phyloP scores from a whole-genome alignment of 2,113 vertebrate species.

The Rafetus swinhoei region DNA sequence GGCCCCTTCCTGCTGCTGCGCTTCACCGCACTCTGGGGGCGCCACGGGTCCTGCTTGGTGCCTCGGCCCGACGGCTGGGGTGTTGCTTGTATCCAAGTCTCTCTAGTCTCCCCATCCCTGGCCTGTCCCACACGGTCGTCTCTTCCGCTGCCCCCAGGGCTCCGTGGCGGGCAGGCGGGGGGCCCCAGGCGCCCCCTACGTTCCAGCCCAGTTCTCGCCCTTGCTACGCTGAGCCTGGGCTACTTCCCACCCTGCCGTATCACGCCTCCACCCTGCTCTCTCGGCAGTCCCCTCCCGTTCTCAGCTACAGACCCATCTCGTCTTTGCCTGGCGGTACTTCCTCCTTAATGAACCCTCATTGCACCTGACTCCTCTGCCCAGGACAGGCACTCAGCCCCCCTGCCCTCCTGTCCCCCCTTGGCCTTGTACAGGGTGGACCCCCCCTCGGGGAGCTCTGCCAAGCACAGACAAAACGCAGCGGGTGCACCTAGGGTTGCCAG shows the following conservation, averaged over 20 bases:
- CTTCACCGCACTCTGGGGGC: no score
- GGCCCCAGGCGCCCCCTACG: neutral
- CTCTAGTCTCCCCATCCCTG: neutral
- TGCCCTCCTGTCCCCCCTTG: neutral
- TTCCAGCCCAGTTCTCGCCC: no score
- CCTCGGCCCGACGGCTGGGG: neutral
- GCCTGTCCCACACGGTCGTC: no score
- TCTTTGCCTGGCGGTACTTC: neutral
- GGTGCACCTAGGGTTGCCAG: no score
- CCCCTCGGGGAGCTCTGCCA: no score
- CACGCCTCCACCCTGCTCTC: neutral
- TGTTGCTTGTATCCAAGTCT: neutral
- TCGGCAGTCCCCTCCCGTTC: neutral
- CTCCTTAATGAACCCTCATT: neutral
- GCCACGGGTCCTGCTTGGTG: no score
- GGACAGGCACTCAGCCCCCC: neutral
- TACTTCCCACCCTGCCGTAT: neutral
- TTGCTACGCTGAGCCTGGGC: no score
- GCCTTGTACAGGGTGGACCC: neutral
- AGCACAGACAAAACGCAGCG: no score
- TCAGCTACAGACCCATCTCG: neutral
- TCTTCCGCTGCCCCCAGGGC: no score
- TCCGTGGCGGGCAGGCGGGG: neutral
- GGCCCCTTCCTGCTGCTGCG: no score
- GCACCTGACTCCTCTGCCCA: neutral